These are phyloP conservation scores for Aeoliscus strigatus DNA, from an alignment of 2,797 vertebrate genomes.

Conservation along the genomic window DNA sequence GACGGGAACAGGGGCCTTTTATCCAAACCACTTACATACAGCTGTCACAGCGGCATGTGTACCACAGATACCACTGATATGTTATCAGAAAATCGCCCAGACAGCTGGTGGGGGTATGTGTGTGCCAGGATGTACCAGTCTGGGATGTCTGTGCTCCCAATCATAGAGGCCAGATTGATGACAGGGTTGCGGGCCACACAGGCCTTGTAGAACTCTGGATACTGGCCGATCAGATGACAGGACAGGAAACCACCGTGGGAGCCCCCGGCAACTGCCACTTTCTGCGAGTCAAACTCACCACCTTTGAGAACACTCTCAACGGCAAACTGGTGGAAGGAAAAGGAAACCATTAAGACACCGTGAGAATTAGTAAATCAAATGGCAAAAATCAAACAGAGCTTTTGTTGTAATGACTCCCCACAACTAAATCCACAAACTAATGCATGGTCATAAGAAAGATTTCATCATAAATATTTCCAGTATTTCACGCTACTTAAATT, in stretches of 20 bases:
- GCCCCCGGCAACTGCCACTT: constrained; percentile 83
- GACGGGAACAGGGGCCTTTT: constrained; percentile 6
- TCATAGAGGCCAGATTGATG: constrained; percentile 88
- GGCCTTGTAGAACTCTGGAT: constrained; percentile 84
- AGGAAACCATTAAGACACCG: neutral
- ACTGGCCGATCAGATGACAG: constrained; percentile 93
- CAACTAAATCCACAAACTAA: neutral
- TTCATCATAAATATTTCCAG: too few relatives aligned
- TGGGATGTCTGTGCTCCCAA: constrained; percentile 88
- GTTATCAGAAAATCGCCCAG: constrained; percentile 1
- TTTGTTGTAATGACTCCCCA: too few relatives aligned
- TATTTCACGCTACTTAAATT: too few relatives aligned
- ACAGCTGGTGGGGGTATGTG: neutral
- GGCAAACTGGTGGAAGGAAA: constrained; percentile 67
- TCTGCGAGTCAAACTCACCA: constrained; percentile 70
- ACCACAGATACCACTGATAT: constrained; percentile 6
- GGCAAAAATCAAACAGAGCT: too few relatives aligned
- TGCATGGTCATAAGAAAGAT: too few relatives aligned
- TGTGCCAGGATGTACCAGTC: constrained; percentile 80
- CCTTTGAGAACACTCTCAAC: constrained; percentile 82
- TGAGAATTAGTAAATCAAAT: too few relatives aligned
- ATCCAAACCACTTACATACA: constrained; percentile 3
- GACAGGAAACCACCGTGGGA: constrained; percentile 95
- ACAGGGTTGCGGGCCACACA: constrained; percentile 90
- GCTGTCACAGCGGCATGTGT: constrained; percentile 12